Percentiles rank a stretch among this genome's conserved stretches.
Evolutionary conservation across 2,113 vertebrate genomes (phyloP).

Genomic region (Actenoides hombroni): DNA sequence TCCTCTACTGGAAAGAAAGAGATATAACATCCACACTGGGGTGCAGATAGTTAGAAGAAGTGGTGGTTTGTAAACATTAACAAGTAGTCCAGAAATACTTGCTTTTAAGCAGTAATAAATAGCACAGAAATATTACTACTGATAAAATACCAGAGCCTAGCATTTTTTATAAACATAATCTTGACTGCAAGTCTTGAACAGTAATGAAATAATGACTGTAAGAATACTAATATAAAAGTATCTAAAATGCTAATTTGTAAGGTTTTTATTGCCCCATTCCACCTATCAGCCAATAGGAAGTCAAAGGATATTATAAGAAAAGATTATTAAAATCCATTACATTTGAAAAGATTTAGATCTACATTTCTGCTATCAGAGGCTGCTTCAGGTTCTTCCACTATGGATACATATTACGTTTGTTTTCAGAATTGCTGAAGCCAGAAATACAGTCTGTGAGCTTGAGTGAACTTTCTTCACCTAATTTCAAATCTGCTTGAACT

Average conservation of each 20-base stretch:
- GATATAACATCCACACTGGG: not conserved
- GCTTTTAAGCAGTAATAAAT: too few relatives aligned
- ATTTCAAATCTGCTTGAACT: constrained; percentile 59
- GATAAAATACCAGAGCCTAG: not conserved
- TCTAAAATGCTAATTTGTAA: not conserved
- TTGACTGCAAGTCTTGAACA: not conserved
- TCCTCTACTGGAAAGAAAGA: not conserved
- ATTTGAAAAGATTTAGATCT: not conserved
- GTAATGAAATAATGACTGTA: not conserved
- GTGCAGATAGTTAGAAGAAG: not conserved
- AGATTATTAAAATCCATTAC: not conserved
- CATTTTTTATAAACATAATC: not conserved
- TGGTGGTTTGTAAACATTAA: not conserved
- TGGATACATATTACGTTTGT: not conserved
- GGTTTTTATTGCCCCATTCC: not conserved
- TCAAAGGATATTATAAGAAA: not conserved
- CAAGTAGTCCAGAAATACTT: too few relatives aligned
- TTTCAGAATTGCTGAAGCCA: constrained; percentile 42
- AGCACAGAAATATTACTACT: not conserved
- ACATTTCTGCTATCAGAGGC: not conserved
- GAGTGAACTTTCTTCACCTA: constrained; percentile 51
- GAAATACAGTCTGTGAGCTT: constrained; percentile 3
- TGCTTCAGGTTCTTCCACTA: not conserved
- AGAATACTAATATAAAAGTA: not conserved
- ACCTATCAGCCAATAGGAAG: not conserved